Evolutionary conservation across 1,140 invertebrate genomes (phyloP).

Genomic region (Ooceraea biroi): DNA sequence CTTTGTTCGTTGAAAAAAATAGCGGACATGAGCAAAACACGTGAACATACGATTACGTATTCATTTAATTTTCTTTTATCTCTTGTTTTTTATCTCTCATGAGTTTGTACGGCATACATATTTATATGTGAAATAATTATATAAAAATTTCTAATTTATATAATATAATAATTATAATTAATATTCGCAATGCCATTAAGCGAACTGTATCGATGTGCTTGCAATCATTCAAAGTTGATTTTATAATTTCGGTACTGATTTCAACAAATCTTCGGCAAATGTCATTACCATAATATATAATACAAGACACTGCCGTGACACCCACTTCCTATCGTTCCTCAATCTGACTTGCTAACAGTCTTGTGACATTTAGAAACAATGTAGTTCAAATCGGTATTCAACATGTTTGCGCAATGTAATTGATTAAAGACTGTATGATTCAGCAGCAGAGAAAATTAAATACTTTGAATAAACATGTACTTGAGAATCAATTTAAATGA

Average conservation of each 20-base stretch:
- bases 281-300: background rate
- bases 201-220: background rate
- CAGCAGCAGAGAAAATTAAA: constrained; percentile 37
- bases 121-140: background rate
- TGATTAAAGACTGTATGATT: constrained; percentile 51
- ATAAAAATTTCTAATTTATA: background rate
- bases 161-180: too few species aligned
- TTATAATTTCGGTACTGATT: background rate
- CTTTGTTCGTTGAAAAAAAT: background rate
- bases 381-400: constrained; percentile 43
- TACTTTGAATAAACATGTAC: background rate
- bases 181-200: too few species aligned
- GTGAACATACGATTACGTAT: background rate
- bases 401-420: constrained; percentile 21
- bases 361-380: constrained; percentile 60
- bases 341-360: constrained; percentile 65
- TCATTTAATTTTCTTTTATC: too few species aligned
- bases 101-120: too few species aligned
- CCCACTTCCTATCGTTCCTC: constrained; percentile 51
- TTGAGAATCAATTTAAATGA: too few species aligned
- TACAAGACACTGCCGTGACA: background rate
- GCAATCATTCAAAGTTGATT: background rate
- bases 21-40: background rate
- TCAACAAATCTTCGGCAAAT: constrained; percentile 37
- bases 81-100: background rate